These are phyloP conservation scores for Mirza zaza DNA, from an alignment of 2,113 vertebrate genomes.

Conservation along the genomic window DNA sequence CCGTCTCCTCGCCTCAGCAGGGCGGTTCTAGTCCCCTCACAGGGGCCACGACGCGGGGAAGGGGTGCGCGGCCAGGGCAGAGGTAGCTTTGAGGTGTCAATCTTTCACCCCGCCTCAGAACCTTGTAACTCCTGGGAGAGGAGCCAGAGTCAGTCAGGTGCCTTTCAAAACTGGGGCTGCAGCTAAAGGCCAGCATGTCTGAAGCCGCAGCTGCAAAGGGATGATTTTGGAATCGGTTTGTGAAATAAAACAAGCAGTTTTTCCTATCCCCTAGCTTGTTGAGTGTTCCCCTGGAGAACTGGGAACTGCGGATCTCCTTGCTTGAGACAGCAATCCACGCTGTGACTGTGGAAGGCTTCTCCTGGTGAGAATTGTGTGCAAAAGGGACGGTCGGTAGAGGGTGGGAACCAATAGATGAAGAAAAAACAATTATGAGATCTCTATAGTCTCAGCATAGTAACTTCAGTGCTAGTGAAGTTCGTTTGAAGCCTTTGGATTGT, in stretches of 20 bases:
- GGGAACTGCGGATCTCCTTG: slow-evolving; percentile 11
- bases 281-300: background rate
- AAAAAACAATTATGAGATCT: background rate
- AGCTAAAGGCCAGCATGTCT: background rate
- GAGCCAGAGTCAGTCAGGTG: background rate
- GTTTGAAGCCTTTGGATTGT: slow-evolving; percentile 28
- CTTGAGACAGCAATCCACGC: slow-evolving; percentile 10
- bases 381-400: background rate
- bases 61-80: background rate
- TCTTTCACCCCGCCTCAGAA: background rate
- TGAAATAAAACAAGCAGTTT: background rate
- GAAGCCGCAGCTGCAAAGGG: slow-evolving; percentile 16
- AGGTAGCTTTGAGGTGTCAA: background rate
- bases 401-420: slow-evolving; percentile 29
- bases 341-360: slow-evolving; percentile 35
- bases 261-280: background rate
- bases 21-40: background rate
- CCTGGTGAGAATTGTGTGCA: slow-evolving; percentile 10
- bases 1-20: background rate
- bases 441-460: background rate
- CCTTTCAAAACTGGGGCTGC: slow-evolving; percentile 25
- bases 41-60: background rate
- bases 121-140: background rate
- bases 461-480: background rate
- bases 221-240: slow-evolving; percentile 10